Evolutionary conservation across 2,797 vertebrate species (phyloP).

Genomic region (Glyptemys insculpta): DNA sequence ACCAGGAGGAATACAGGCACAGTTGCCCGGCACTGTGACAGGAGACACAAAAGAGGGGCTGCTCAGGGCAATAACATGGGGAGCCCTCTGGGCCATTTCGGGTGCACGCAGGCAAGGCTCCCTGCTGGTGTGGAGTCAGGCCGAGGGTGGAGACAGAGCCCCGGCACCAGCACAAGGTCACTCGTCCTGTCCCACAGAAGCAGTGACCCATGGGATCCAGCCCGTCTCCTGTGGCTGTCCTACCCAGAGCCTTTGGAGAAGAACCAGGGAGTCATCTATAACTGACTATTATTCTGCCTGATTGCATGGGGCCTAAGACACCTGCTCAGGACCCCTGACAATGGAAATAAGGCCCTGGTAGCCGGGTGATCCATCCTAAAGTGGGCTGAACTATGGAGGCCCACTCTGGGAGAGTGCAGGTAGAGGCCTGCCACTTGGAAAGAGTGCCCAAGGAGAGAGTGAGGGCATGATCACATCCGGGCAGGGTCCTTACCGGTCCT

Average conservation of each 20-base stretch:
- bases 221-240: neutral
- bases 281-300: neutral
- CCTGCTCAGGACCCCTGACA: neutral
- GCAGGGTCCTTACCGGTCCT: slow-evolving; percentile 84
- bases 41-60: no score
- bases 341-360: neutral
- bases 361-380: neutral
- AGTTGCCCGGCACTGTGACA: no score
- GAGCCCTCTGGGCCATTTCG: neutral
- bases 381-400: neutral
- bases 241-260: neutral
- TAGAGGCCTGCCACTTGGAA: neutral
- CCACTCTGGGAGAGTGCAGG: neutral
- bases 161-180: neutral
- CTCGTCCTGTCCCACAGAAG: neutral
- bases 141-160: neutral
- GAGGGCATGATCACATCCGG: no score
- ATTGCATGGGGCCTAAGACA: neutral
- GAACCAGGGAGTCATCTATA: neutral
- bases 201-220: neutral
- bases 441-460: neutral
- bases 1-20: no score
- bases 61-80: no score
- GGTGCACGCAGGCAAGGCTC: neutral
- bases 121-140: neutral